Conservation (phyloP, 1,140 invertebrate genomes). For the Lordiphosa clarofinis region DNA sequence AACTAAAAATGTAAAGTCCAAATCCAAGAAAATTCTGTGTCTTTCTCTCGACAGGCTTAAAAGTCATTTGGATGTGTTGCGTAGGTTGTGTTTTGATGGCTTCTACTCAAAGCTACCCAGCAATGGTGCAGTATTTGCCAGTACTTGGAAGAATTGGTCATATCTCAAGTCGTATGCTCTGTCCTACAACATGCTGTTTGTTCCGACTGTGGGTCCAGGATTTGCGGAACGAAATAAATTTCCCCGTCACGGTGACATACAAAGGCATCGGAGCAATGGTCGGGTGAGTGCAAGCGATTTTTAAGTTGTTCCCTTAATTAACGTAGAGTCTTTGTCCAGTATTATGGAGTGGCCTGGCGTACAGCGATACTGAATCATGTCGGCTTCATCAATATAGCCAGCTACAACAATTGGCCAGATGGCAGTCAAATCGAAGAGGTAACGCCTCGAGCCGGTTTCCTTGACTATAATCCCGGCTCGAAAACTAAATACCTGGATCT, state of each 20-base stretch:
- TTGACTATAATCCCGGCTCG: constrained; percentile 83
- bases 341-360: constrained; percentile 82
- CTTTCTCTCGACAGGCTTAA: constrained; percentile 52
- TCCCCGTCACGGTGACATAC: constrained; percentile 81
- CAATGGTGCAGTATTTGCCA: constrained; percentile 83
- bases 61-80: constrained; percentile 70
- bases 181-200: constrained; percentile 82
- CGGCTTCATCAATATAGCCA: constrained; percentile 82
- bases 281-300: constrained; percentile 34
- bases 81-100: constrained; percentile 82
- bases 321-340: constrained; percentile 53
- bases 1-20: no score
- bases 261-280: constrained; percentile 82
- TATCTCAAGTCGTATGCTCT: constrained; percentile 82
- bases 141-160: constrained; percentile 84
- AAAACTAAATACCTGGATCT: constrained; percentile 83
- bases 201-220: constrained; percentile 83
- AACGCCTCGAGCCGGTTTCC: constrained; percentile 80
- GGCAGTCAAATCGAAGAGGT: constrained; percentile 84
- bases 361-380: constrained; percentile 81
- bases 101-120: constrained; percentile 84
- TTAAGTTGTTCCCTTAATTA: background rate
- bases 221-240: constrained; percentile 83
- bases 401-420: constrained; percentile 84
- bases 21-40: no score